Base-by-base conservation (phyloP, 2,797 vertebrate genomes). In the Lophius americanus region DNA sequence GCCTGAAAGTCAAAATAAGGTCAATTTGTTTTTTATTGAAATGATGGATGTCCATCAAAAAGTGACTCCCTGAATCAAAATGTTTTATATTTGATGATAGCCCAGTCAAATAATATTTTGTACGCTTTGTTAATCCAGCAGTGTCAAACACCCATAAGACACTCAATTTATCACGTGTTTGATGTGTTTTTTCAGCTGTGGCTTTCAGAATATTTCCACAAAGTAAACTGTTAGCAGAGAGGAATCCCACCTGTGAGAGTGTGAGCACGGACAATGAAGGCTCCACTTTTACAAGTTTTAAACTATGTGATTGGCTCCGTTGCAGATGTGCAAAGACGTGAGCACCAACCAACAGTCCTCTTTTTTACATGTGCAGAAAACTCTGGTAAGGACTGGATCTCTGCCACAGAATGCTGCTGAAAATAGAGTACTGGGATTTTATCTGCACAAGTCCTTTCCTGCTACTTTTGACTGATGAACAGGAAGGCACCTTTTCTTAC, bases 151-250 rank as follows among this genome's bases (percentile, higher is more conserved):
- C 35, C 38, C 37, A 7, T 35, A 57, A 81, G 71, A 82, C 81
- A 71, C 83, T 81, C 79, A 53, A 82, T 85, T 63, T 55, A 72
- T 91, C 84, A 82, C 70, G 47, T 51, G 72, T 80, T 75, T 58
- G 81, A 78, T 60, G 74, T 89, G 89, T 90, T 90, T 84, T 91
- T 77, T 77, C 90, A 92, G 93, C 90, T 92, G 91, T 32, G 76
- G 81, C 76, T 83, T 64, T 48, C 53, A 55, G 62, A 87, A 81
- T 68, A 67, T 87, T 84, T 73, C 66, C 76, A 53, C 86, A 86
- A 84, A 88, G 87, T 87, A 85, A 85, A 82, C 80, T 74, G 43
- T 14, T 48, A 75, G 69, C 51, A 63, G n/a, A 73, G 88, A 90
- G 72, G 62, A 76, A 79, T 88, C 79, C 84, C 90, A 92, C 89